Percentiles rank a stretch among this genome's conserved stretches.
phyloP scores from a whole-genome alignment of 2,113 vertebrate species.

The Zootoca vivipara region DNA sequence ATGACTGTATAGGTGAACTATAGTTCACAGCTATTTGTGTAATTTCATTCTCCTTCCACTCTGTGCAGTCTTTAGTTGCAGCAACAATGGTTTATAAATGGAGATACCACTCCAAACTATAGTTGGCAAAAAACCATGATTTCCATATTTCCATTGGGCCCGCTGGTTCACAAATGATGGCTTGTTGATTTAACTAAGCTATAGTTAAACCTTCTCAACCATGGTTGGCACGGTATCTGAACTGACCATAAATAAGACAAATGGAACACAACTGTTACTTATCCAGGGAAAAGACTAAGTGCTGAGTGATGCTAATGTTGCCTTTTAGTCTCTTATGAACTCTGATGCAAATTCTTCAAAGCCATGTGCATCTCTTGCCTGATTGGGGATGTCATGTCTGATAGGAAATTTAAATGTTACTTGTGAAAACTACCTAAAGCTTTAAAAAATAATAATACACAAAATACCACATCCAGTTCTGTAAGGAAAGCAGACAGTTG shows the following conservation, averaged over 20 bases:
- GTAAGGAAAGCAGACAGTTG: neutral
- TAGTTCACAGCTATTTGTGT: neutral
- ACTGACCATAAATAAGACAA: neutral
- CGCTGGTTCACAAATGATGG: neutral
- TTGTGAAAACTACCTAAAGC: neutral
- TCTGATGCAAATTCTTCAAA: neutral
- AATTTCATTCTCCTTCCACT: neutral
- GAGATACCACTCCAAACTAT: neutral
- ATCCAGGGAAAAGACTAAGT: neutral
- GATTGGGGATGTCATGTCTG: no score
- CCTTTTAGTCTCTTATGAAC: neutral
- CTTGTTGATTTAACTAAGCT: neutral
- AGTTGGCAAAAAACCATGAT: neutral
- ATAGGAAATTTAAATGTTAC: neutral
- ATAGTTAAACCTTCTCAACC: neutral
- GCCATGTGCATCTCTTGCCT: neutral
- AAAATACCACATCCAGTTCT: neutral
- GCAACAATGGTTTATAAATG: neutral
- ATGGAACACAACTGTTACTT: neutral
- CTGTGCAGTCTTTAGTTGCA: neutral
- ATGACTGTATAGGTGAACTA: neutral
- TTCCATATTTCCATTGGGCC: neutral
- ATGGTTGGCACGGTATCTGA: neutral
- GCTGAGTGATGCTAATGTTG: neutral
- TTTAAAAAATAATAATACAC: neutral